Conservation (phyloP, 2,888 invertebrate species). For the Lasioglossum malachurum region DNA sequence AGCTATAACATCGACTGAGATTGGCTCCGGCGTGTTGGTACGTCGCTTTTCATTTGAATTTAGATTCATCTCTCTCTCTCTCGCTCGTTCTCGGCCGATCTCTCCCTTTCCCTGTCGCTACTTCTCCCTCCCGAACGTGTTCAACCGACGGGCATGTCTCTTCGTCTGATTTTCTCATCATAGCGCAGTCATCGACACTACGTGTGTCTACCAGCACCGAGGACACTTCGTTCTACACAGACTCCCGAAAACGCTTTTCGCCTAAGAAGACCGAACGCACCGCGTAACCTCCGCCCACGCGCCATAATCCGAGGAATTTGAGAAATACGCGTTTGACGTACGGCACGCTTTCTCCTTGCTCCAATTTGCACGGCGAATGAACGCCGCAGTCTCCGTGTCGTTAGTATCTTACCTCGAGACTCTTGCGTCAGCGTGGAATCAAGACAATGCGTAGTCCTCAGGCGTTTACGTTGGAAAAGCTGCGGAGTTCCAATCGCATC, state of each 20-base stretch:
- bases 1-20: conserved; percentile 78
- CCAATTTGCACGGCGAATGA: conserved; percentile 44
- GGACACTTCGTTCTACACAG: conserved; percentile 9
- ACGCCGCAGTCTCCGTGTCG: conserved; percentile 18
- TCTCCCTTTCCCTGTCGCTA: background rate
- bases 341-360: conserved; percentile 10
- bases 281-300: background rate
- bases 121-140: background rate
- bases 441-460: background rate
- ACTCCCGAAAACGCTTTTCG: conserved; percentile 43
- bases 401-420: conserved; percentile 27
- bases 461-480: background rate
- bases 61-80: conserved; percentile 77
- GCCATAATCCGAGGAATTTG: conserved; percentile 42
- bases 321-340: conserved; percentile 48
- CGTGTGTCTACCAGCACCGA: conserved; percentile 24
- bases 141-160: background rate
- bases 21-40: conserved; percentile 77
- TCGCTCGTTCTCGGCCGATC: background rate
- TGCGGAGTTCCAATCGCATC: background rate
- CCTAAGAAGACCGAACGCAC: conserved; percentile 49
- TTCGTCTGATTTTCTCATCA: conserved; percentile 29
- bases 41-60: conserved; percentile 82
- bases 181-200: conserved; percentile 30
- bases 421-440: background rate